Conservation (phyloP, 2,888 invertebrate genomes). For the Atethmia centrago region DNA sequence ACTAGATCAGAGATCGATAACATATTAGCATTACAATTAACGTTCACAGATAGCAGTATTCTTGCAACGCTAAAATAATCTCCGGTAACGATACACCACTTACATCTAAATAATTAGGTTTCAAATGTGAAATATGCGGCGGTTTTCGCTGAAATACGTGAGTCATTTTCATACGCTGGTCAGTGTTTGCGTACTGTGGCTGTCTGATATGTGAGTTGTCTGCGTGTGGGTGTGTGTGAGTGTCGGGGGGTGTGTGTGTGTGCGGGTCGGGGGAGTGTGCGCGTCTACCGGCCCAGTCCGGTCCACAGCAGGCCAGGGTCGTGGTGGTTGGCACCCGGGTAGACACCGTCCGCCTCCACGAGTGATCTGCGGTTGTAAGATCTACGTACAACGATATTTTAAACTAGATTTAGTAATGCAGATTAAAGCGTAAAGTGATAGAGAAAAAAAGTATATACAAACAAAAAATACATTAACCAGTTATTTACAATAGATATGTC, state of each 20-base stretch:
- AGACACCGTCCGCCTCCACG: constrained; percentile 89
- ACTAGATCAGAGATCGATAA: constrained; percentile 53
- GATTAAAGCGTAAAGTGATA: constrained; percentile 27
- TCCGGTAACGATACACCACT: constrained; percentile 66
- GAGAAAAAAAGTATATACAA: neutral
- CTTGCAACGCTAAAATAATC: constrained; percentile 70
- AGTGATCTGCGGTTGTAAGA: constrained; percentile 91
- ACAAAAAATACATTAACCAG: neutral
- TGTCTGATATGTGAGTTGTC: constrained; percentile 36
- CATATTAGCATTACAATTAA: constrained; percentile 27
- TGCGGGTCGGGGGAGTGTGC: constrained; percentile 60
- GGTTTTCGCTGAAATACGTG: constrained; percentile 47
- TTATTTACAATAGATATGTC: neutral
- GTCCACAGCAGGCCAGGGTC: constrained; percentile 93
- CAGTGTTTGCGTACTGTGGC: constrained; percentile 37
- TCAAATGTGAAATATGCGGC: constrained; percentile 44
- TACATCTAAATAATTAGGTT: constrained; percentile 58
- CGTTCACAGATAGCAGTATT: constrained; percentile 71
- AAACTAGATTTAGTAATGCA: constrained; percentile 63
- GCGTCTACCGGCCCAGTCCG: constrained; percentile 90
- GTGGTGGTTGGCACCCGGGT: constrained; percentile 91
- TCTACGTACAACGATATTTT: constrained; percentile 87
- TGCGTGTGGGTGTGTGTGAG: constrained; percentile 36
- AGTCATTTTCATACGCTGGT: constrained; percentile 45
- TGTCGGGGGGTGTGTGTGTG: constrained; percentile 39